Percentiles rank a stretch among this genome's conserved stretches.
These are phyloP conservation scores for Solen grandis DNA, from an alignment of 1,140 invertebrate species.

Conservation along the genomic window DNA sequence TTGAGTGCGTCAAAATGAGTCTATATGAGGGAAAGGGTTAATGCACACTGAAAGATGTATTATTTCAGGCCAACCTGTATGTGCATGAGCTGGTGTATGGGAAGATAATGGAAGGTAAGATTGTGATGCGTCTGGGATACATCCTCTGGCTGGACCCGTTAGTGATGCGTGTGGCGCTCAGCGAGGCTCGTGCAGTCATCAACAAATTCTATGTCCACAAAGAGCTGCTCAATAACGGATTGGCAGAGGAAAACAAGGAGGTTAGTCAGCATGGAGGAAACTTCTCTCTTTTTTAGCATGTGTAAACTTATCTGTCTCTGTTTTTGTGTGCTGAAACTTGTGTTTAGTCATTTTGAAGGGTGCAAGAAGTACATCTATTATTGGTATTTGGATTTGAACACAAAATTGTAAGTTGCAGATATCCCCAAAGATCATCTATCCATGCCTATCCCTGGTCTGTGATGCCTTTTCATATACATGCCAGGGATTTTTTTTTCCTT, in stretches of 20 bases:
- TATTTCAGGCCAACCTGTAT: constrained; percentile 56
- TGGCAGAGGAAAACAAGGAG: constrained; percentile 63
- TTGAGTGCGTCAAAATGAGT: no score
- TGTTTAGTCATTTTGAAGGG: neutral
- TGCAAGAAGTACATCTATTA: neutral
- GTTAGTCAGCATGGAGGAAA: constrained; percentile 35
- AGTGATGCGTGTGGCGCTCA: constrained; percentile 36
- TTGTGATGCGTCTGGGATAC: constrained; percentile 62
- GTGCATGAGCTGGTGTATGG: constrained; percentile 45
- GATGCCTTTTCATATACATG: no score
- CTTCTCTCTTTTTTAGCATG: neutral
- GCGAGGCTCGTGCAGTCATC: constrained; percentile 26
- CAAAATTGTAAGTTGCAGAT: neutral
- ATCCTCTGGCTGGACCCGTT: constrained; percentile 67
- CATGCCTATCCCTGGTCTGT: no score
- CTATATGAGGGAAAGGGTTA: no score
- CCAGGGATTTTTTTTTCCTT: no score
- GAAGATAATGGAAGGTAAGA: constrained; percentile 59
- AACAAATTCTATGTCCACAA: constrained; percentile 54
- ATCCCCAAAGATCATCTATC: neutral
- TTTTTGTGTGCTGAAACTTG: neutral
- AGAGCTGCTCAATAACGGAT: constrained; percentile 54
- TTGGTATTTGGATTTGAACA: neutral
- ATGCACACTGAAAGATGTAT: no score
- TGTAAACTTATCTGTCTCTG: neutral